phyloP scores from a whole-genome alignment of 2,888 invertebrate genomes.

The Sarcophaga caerulescens region DNA sequence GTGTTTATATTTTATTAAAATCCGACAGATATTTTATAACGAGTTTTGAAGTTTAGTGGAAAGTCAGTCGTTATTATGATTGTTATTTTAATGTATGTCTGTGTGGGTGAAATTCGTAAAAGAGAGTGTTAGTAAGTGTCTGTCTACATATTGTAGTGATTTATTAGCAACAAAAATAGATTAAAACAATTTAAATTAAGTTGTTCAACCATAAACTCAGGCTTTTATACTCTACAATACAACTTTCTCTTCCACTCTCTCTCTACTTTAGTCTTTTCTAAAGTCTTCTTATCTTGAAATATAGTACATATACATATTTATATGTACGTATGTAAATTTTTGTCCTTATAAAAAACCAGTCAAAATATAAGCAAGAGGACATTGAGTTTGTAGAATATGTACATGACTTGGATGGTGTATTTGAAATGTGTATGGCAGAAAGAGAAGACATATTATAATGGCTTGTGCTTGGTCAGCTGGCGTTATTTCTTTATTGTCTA shows the following conservation, averaged over 20 bases:
- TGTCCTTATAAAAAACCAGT: neutral
- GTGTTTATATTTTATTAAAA: conserved; percentile 1
- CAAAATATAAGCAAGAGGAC: conserved; percentile 43
- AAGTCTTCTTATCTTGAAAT: no score
- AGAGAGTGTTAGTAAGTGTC: neutral
- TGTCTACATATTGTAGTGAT: conserved; percentile 72
- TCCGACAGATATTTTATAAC: conserved; percentile 23
- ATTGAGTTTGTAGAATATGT: conserved; percentile 42
- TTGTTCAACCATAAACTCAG: conserved; percentile 75
- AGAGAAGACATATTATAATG: no score
- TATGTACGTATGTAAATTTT: neutral
- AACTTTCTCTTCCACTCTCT: neutral
- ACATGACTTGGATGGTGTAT: conserved; percentile 9
- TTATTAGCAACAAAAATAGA: conserved; percentile 75
- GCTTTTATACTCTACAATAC: neutral
- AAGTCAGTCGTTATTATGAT: conserved; percentile 63
- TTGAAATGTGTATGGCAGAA: neutral
- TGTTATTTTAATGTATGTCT: conserved; percentile 19
- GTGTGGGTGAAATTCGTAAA: neutral
- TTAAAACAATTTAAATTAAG: conserved; percentile 80
- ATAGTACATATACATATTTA: neutral
- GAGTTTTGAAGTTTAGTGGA: conserved; percentile 63
- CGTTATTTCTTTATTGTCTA: conserved; percentile 4
- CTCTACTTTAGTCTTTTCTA: no score
- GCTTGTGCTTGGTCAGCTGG: conserved; percentile 47